phyloP scores from a whole-genome alignment of 2,113 vertebrate species.

The Polypterus senegalus region DNA sequence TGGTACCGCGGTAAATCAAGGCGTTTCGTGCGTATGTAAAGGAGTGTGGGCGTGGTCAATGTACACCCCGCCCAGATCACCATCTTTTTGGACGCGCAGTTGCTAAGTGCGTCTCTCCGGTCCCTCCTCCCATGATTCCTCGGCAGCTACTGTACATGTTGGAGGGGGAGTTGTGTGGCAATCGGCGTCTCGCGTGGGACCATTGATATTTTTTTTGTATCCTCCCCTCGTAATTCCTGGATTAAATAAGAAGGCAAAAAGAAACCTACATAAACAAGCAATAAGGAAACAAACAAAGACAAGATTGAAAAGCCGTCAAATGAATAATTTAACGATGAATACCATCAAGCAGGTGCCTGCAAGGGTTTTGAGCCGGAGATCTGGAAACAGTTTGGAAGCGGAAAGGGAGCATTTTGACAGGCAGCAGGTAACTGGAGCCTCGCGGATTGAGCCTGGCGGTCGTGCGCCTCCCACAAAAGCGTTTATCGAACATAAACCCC shows the following conservation, averaged over 20 bases:
- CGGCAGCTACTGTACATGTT: slow-evolving; percentile 10
- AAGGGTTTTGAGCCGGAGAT: slow-evolving; percentile 64
- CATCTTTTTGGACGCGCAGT: background rate
- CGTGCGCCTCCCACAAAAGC: too few species aligned
- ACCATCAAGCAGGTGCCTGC: slow-evolving; percentile 72
- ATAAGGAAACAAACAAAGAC: too few species aligned
- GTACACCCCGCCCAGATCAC: background rate
- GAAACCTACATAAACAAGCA: too few species aligned
- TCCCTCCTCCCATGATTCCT: slow-evolving; percentile 13
- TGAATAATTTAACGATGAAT: slow-evolving; percentile 51
- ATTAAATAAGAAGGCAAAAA: too few species aligned
- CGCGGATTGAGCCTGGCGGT: too few species aligned
- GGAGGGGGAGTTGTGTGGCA: slow-evolving; percentile 3
- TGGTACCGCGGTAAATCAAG: too few species aligned
- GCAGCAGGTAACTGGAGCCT: slow-evolving; percentile 58
- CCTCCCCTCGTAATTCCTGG: too few species aligned
- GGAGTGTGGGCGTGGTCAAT: background rate
- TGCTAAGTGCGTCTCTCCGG: too few species aligned
- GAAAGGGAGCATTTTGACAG: slow-evolving; percentile 87
- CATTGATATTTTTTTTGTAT: too few species aligned
- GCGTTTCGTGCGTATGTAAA: background rate
- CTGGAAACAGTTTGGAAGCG: slow-evolving; percentile 67
- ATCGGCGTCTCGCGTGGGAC: background rate
- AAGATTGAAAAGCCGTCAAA: background rate
- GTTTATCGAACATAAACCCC: too few species aligned